A percentile compares a stretch with the other conserved stretches of the same genome.
Evolutionary conservation across 2,113 vertebrate species (phyloP).

Genomic region (Speoplatyrhinus poulsoni): DNA sequence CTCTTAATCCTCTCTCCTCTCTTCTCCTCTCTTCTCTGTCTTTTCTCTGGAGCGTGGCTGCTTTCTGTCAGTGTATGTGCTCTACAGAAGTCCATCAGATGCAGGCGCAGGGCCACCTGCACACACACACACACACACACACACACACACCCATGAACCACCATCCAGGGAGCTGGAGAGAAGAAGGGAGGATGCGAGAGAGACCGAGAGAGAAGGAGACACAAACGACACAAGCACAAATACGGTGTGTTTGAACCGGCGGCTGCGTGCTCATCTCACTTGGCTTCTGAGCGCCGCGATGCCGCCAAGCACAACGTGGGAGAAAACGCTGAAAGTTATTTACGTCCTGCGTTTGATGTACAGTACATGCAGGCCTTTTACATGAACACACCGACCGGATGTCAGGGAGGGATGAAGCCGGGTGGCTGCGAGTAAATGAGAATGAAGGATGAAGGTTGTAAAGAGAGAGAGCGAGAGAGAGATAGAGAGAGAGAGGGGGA

Average conservation of each 20-base stretch:
- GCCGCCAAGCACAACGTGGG: no score
- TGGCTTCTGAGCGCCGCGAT: no score
- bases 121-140: constrained; percentile 56
- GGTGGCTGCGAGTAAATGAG: background rate
- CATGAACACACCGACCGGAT: background rate
- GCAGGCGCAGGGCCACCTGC: constrained; percentile 67
- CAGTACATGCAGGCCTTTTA: no score
- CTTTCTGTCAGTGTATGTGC: no score
- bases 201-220: constrained; percentile 15
- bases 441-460: constrained; percentile 12
- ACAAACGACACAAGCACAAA: no score
- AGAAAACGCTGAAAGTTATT: no score
- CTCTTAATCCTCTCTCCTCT: background rate
- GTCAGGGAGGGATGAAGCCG: constrained; percentile 8
- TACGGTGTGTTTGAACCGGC: no score
- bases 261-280: no score
- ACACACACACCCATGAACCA: constrained; percentile 66
- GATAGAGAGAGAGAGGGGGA: background rate
- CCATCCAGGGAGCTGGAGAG: constrained; percentile 30
- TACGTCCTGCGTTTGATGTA: no score
- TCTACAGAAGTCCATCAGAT: constrained; percentile 18
- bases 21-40: background rate
- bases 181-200: background rate
- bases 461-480: background rate
- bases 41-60: background rate